Conservation (phyloP, 1,140 invertebrate species). For the Asbolus verrucosus region DNA sequence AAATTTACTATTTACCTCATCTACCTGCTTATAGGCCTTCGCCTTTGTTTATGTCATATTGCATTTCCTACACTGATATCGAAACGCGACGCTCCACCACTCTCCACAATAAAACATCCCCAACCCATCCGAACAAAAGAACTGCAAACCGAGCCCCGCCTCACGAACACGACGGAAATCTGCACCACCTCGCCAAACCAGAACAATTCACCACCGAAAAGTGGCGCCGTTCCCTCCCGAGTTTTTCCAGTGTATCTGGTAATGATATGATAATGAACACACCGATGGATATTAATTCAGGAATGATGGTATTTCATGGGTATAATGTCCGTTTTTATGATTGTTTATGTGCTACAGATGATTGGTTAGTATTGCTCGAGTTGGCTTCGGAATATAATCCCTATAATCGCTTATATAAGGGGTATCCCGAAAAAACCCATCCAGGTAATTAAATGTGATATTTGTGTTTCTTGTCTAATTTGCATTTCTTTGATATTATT, state of each 20-base stretch:
- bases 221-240: background rate
- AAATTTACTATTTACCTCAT: conserved; percentile 52
- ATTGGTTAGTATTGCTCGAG: conserved; percentile 63
- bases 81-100: background rate
- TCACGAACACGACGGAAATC: too few relatives aligned
- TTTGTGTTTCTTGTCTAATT: conserved; percentile 51
- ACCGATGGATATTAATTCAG: conserved; percentile 60
- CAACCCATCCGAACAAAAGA: too few relatives aligned
- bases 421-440: background rate
- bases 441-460: conserved; percentile 57
- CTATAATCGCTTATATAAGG: conserved; percentile 48
- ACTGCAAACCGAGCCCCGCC: too few relatives aligned
- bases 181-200: too few relatives aligned
- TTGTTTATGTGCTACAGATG: conserved; percentile 65
- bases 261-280: conserved; percentile 64
- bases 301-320: conserved; percentile 64
- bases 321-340: conserved; percentile 64
- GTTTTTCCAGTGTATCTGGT: conserved; percentile 48
- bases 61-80: conserved; percentile 48
- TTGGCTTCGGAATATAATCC: conserved; percentile 51
- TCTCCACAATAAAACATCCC: background rate
- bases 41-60: conserved; percentile 51
- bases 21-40: conserved; percentile 47
- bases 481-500: conserved; percentile 25
- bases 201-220: too few relatives aligned